These are phyloP conservation scores for Gila orcuttii DNA, from an alignment of 2,113 vertebrate genomes.

Conservation along the genomic window DNA sequence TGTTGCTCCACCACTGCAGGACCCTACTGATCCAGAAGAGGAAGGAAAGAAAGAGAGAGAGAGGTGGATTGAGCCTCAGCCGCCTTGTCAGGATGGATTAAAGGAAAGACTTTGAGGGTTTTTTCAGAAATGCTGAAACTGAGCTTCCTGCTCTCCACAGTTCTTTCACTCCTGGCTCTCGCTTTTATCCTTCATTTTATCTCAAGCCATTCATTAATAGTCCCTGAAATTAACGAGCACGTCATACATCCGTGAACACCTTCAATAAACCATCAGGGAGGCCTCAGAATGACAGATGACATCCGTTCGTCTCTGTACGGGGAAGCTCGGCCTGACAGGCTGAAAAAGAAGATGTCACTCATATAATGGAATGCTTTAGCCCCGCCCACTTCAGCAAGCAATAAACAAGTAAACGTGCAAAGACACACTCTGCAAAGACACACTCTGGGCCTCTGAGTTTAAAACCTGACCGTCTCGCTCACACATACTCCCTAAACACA, in stretches of 20 bases:
- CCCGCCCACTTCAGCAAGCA: constrained; percentile 13
- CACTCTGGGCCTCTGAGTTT: constrained; percentile 14
- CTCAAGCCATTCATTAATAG: constrained; percentile 49
- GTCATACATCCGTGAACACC: constrained; percentile 38
- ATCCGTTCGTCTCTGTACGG: not conserved
- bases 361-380: constrained; percentile 12
- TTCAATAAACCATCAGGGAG: constrained; percentile 38
- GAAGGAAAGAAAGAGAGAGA: constrained; percentile 12
- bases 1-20: constrained; percentile 49
- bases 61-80: constrained; percentile 49
- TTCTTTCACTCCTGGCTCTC: constrained; percentile 27
- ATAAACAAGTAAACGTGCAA: constrained; percentile 14
- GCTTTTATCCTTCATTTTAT: constrained; percentile 46
- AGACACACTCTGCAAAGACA: not conserved
- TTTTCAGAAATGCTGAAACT: constrained; percentile 45
- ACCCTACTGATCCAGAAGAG: constrained; percentile 34
- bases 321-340: constrained; percentile 9
- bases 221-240: constrained; percentile 33
- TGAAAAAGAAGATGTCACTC: constrained; percentile 32
- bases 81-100: constrained; percentile 60
- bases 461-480: constrained; percentile 20
- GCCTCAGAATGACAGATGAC: constrained; percentile 16
- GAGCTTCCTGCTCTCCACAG: constrained; percentile 39
- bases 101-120: constrained; percentile 54
- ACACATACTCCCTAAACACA: constrained; percentile 36